Base-by-base conservation (phyloP, 2,113 vertebrate genomes). In the Melozone crissalis region DNA sequence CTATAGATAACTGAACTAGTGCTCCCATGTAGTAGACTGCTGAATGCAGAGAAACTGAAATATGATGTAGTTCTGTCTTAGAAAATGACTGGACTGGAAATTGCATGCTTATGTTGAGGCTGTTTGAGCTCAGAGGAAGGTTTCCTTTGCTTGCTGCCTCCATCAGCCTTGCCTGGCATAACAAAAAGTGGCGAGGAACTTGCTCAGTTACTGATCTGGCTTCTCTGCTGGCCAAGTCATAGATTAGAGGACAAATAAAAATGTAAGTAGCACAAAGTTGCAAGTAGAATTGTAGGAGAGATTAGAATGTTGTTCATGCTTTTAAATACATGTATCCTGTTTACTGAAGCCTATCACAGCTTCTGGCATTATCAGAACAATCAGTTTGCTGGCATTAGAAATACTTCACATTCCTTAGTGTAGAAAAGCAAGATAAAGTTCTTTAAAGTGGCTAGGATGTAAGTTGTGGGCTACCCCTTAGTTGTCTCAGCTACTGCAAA, bases 341-440 rank as follows among this genome's bases (percentile, higher is more conserved):
- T 93, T 83, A 46, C 63, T 85, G 81, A 79, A 93, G 59, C 59
- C 39, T 76, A 24, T 47, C 21, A 51, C 39, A 73, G 35, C 55
- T 77, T 80, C 72, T 86, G 63, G 33, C 2, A 3, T 66, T 88
- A 88, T 28, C 67, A 57, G 63, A 88, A 63, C 33, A 57, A 87
- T 93, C 66, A 49, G 31, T 69, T 51, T 76, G 33, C 59, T 79
- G 54, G 21, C 65, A 49, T 72, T 68, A 77, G 58, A 84, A 93
- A 80, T 85, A 51, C 20, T 90, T 95, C 21, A 30, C 63, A 80
- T 94, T 93, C 88, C 24, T 86, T 55, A 11, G 37, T 8, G 26
- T 55, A 46, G 55, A 41, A 69, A 73, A 68, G 27, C n/a, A 41
- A 83, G 84, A 84, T 88, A 13, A 84, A 77, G 27, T 76, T 63